Base-by-base conservation (phyloP, 2,797 vertebrate species). In the Sebastes kiyomatsui region DNA sequence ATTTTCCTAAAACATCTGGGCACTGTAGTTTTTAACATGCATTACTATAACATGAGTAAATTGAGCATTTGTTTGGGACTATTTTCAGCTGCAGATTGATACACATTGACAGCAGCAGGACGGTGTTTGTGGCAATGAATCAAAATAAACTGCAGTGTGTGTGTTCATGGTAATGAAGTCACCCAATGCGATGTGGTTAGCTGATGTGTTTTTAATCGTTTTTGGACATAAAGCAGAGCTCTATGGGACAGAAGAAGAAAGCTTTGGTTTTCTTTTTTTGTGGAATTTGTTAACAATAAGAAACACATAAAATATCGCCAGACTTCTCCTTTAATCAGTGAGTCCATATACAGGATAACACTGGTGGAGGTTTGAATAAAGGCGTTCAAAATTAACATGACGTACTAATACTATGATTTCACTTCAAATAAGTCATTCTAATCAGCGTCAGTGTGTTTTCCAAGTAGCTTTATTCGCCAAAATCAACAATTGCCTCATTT, bases 41-140 rank as follows among this genome's bases (percentile, higher is more conserved):
- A 5, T 38, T 25, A 55, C 60, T 27, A 10, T 28, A 27, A 65
- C 28, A 23, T 11, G 6, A 54, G 22, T 35, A 35, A 25, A 32
- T 23, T 32, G 1, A 49, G 27, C 38, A 8, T 33, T 62, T 72
- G 8, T 52, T 52, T 5, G n/a, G 28, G 59, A 72, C 71, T 33
- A 62, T 6, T 72, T 72, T 72, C 71, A 62, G 33, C 33, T 33
- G 27, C 22, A 23, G 55, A 67, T 67, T 27, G 18, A 30, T 52
- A 35, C 32, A 38, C n/a, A 65, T 65, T 12, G 64, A n/a, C 27
- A 54, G 66, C 27, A 52, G 66, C 28, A 32, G 25, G 18, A 52
- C 13, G 5, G 67, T 69, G 67, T 56, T 49, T 69, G 67, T 55
- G 28, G 46, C 23, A 67, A 20, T 2, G 46, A 22, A 7, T 30